These are phyloP conservation scores for Heterocephalus glaber DNA, from an alignment of 2,113 vertebrate species.

Conservation along the genomic window DNA sequence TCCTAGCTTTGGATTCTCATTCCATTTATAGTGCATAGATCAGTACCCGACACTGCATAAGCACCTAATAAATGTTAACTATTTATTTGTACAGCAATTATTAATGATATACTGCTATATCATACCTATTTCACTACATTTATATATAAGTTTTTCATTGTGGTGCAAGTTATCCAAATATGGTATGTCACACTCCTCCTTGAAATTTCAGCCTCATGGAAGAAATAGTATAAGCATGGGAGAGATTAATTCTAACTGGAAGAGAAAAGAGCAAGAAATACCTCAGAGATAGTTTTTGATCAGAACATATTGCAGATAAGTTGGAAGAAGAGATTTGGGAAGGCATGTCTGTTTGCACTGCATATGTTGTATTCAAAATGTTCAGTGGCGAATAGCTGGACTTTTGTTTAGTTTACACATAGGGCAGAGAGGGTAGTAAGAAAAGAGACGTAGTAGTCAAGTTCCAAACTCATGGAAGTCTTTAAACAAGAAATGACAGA, in stretches of 20 bases:
- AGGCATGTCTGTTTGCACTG: neutral
- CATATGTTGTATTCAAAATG: neutral
- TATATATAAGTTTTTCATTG: neutral
- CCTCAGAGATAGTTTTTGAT: neutral
- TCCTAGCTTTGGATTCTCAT: neutral
- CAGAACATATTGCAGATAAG: neutral
- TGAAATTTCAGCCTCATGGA: neutral
- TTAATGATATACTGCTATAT: neutral
- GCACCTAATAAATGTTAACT: neutral
- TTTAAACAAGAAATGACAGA: constrained; percentile 56
- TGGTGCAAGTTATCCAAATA: neutral
- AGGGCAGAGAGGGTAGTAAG: neutral
- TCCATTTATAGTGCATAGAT: neutral
- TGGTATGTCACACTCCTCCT: neutral
- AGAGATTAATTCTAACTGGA: neutral
- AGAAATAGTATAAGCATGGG: neutral
- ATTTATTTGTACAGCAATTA: neutral
- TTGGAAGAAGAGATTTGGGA: neutral
- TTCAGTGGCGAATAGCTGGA: neutral
- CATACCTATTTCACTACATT: neutral
- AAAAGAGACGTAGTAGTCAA: neutral
- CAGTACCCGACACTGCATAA: neutral
- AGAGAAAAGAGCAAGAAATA: neutral
- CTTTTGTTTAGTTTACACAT: constrained; percentile 28
- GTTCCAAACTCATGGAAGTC: neutral